Base-by-base conservation (phyloP, 92 coral and sea anemone species). In the Heliopora coerulea region DNA sequence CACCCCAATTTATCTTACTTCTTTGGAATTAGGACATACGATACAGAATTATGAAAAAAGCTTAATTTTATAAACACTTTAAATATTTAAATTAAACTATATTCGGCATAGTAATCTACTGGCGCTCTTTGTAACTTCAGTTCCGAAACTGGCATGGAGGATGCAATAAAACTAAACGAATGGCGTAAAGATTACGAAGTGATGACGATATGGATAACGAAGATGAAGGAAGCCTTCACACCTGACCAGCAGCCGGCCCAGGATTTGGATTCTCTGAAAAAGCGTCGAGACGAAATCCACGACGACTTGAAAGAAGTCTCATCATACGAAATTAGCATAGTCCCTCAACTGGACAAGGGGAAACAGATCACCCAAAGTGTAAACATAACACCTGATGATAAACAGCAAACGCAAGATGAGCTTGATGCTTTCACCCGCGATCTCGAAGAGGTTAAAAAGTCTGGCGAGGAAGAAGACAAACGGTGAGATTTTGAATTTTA, bases 401-500 rank as follows among this genome's bases (percentile, higher is more conserved):
- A 63, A 54, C 44, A 70, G 23, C 34, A 70, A 29, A 70, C 57
- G 7, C 39, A 70, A 31, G 58, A 70, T 18, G 44, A 70, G 21
- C 57, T 40, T 0, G 63, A 70, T 21, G 77, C 56, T 25, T 70
- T 70, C 31, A 54, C 29, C 15, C 20, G 41, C 14, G 58, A 70
- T 30, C 57, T 70, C n/a, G 58, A 32, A 5, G 39, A 56, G 6
- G 19, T 70, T 29, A 54, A 70, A 54, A 70, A 70, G 6, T 57
- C 39, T 21, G 62, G 56, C 57, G 19, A 30, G 2, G 63, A 70
- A 11, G 77, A 70, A 70, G 52, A 70, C 10, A 24, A 32, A 27
- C 56, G 30, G 77, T 70, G 32, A 49, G 63, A 4, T 59, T 27
- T 25, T 59, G 11, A 17, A 4, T 12, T 17, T 12, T 12, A 12